Conservation (phyloP, 1,140 invertebrate genomes). For the Orussus abietinus region DNA sequence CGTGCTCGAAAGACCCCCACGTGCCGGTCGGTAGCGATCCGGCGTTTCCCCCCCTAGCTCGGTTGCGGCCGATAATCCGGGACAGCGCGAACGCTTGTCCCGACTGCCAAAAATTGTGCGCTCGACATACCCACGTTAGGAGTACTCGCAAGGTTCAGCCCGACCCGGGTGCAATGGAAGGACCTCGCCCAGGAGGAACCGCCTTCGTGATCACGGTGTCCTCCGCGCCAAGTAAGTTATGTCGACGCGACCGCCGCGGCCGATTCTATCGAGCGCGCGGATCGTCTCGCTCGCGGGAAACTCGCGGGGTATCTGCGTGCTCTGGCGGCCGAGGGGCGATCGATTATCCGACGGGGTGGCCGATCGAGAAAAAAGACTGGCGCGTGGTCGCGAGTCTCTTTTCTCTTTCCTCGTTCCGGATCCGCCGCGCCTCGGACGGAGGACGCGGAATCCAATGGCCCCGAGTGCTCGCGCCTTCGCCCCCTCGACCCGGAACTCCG, state of each 20-base stretch:
- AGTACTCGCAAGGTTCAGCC: conserved; percentile 65
- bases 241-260: not conserved
- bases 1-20: not conserved
- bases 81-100: conserved; percentile 61
- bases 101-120: conserved; percentile 62
- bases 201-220: conserved; percentile 63
- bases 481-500: too few relatives aligned
- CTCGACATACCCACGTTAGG: conserved; percentile 59
- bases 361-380: too few relatives aligned
- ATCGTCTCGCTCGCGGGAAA: too few relatives aligned
- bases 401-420: not conserved
- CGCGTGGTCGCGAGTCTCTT: too few relatives aligned
- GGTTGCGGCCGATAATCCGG: conserved; percentile 30
- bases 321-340: too few relatives aligned
- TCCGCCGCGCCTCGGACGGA: not conserved
- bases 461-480: too few relatives aligned
- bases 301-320: too few relatives aligned
- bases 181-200: conserved; percentile 63
- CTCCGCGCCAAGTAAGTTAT: conserved; percentile 63
- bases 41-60: not conserved
- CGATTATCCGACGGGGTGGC: not conserved
- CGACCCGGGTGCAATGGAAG: conserved; percentile 61
- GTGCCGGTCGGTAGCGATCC: not conserved
- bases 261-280: conserved; percentile 22
- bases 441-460: not conserved